Evolutionary conservation across 2,113 vertebrate species (phyloP).

Genomic region (Macheiramphus alcinus): DNA sequence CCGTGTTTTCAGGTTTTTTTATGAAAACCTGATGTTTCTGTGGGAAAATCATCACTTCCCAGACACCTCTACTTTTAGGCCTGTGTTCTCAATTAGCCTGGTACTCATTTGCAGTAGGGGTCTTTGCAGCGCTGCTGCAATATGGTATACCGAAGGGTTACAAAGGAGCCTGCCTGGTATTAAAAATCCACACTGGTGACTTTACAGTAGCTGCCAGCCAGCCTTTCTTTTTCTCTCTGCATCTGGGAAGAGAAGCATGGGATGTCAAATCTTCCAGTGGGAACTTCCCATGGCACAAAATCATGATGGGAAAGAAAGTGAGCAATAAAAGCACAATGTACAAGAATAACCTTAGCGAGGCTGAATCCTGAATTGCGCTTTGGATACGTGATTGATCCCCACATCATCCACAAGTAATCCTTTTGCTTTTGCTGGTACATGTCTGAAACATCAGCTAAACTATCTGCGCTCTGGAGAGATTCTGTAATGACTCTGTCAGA

Average conservation of each 20-base stretch:
- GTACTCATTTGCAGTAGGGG: not conserved
- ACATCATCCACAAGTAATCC: not conserved
- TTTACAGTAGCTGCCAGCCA: not conserved
- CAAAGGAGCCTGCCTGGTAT: not conserved
- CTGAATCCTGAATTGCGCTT: not conserved
- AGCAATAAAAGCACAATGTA: not conserved
- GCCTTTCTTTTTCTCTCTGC: not conserved
- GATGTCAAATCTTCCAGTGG: not conserved
- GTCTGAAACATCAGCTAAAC: not conserved
- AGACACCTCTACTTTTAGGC: constrained; percentile 8
- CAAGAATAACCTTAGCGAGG: not conserved
- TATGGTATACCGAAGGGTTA: not conserved
- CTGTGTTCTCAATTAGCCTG: not conserved
- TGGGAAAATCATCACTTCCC: constrained; percentile 10
- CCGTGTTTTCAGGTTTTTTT: not conserved
- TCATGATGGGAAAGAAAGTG: not conserved
- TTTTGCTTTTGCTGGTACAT: constrained; percentile 2
- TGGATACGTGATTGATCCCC: not conserved
- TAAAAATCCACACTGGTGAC: not conserved
- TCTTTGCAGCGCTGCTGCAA: not conserved
- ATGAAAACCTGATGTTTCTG: constrained; percentile 21
- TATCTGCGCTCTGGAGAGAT: not conserved
- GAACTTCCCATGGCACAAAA: not conserved
- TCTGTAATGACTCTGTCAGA: not conserved
- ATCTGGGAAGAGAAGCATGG: not conserved